Base-by-base conservation (phyloP, 1,140 invertebrate genomes). In the Drosophila sp. region DNA sequence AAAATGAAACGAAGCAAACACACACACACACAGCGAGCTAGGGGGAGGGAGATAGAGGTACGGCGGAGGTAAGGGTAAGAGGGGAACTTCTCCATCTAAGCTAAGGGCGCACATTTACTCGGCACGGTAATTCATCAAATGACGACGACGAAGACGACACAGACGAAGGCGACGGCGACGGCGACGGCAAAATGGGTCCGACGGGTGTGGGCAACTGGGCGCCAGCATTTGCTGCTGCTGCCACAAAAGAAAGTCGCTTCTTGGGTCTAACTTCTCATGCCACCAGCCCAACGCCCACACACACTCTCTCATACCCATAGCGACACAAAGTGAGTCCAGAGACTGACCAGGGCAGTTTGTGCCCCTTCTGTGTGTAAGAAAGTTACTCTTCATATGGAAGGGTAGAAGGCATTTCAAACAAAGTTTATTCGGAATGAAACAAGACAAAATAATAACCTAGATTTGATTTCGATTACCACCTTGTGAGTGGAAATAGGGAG, bases 101-200 rank as follows among this genome's bases (percentile, higher is more conserved):
- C 60, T 69, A 78, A 87, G 80, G 80, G 84, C 77, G 77, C 84
- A 84, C 80, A 87, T 80, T 83, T 84, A 80, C 70, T 75, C 84
- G 73, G 80, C 85, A 80, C 84, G 80, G 84, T 89, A 89, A 89
- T 89, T 89, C 84, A 89, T 89, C 84, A 89, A 89, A 89, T 84
- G 85, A 80, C 84, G 84, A 80, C 84, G 84, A 80, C 77, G 77
- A 80, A 65, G 79, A 75, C 65, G 64, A 67, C 72, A 62, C 40
- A 73, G 69, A 38, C 66, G 58, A 56, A 58, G 70, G 70, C 71
- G 56, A 62, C 17, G 56, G 57, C 60, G 44, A 60, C 57, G 25
- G 35, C 30, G 41, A 57, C 7, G 64, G 30, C 47, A 44, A 55
- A 30, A 8, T 72, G 57, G 61, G 54, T 41, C 60, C 50, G 30